Evolutionary conservation across 2,888 invertebrate genomes (phyloP).

Genomic region (Unio pictorum): DNA sequence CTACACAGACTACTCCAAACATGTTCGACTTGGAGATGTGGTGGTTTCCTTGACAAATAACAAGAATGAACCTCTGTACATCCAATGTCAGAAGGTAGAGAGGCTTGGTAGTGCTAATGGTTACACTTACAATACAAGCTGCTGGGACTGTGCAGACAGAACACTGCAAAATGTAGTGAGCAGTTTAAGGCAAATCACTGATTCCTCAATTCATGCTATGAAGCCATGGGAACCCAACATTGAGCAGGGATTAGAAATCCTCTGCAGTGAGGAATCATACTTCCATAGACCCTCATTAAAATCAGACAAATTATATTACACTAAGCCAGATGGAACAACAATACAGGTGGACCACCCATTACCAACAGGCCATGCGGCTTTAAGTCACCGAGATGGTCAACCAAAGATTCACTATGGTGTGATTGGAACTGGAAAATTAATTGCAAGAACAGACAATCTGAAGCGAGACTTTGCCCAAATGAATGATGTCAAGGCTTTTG

Average conservation of each 20-base stretch:
- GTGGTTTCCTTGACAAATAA: slow-evolving; percentile 63
- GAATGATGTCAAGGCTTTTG: slow-evolving; percentile 89
- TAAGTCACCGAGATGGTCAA: slow-evolving; percentile 38
- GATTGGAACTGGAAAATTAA: slow-evolving; percentile 86
- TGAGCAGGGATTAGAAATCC: slow-evolving; percentile 79
- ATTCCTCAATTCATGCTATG: slow-evolving; percentile 30
- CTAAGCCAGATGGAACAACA: slow-evolving; percentile 47
- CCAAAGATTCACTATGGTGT: slow-evolving; percentile 82
- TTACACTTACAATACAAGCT: slow-evolving; percentile 57
- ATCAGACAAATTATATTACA: slow-evolving; percentile 52
- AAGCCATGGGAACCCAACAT: slow-evolving; percentile 85
- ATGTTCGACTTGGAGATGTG: slow-evolving; percentile 84
- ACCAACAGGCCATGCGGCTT: slow-evolving; percentile 54
- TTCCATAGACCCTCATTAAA: slow-evolving; percentile 61
- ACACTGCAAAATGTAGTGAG: slow-evolving; percentile 44
- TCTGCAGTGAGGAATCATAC: slow-evolving; percentile 72
- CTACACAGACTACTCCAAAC: slow-evolving; percentile 92
- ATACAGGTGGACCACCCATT: slow-evolving; percentile 37
- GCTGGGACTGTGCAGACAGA: slow-evolving; percentile 49
- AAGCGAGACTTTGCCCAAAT: slow-evolving; percentile 89
- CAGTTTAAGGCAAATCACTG: slow-evolving; percentile 36
- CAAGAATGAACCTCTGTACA: slow-evolving; percentile 76
- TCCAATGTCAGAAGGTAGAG: slow-evolving; percentile 81
- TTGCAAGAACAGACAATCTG: slow-evolving; percentile 84
- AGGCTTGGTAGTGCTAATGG: slow-evolving; percentile 43